Percentiles rank a stretch among this genome's conserved stretches.
These are phyloP conservation scores for Crepidodera aurea DNA, from an alignment of 2,888 invertebrate species.

Conservation along the genomic window DNA sequence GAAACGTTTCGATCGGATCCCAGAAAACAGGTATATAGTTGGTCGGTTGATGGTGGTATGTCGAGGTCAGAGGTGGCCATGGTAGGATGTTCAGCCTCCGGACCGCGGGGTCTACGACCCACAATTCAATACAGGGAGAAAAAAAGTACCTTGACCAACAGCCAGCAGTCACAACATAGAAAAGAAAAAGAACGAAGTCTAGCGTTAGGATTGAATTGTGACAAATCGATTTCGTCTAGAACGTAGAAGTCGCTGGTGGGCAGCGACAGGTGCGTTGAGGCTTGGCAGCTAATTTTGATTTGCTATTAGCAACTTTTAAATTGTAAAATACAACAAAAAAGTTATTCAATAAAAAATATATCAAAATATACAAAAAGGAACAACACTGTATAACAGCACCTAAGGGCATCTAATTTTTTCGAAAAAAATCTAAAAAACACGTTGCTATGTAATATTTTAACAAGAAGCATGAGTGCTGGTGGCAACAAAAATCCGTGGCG, in stretches of 20 bases:
- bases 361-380: too few relatives aligned
- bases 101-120: slow-evolving; percentile 58
- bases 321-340: too few relatives aligned
- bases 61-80: slow-evolving; percentile 61
- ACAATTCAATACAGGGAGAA: slow-evolving; percentile 41
- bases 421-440: too few relatives aligned
- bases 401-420: too few relatives aligned
- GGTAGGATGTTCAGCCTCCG: slow-evolving; percentile 58
- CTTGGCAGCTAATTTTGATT: not conserved
- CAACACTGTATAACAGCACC: too few relatives aligned
- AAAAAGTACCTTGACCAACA: slow-evolving; percentile 37
- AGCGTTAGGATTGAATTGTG: slow-evolving; percentile 1
- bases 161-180: slow-evolving; percentile 39
- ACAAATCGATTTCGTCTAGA: slow-evolving; percentile 6
- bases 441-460: too few relatives aligned
- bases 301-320: too few relatives aligned
- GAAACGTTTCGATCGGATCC: slow-evolving; percentile 21
- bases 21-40: slow-evolving; percentile 54
- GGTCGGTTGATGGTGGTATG: slow-evolving; percentile 57
- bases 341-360: too few relatives aligned
- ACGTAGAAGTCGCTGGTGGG: not conserved
- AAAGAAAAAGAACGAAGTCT: not conserved
- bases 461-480: too few relatives aligned
- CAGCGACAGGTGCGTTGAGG: slow-evolving; percentile 1
- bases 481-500: too few relatives aligned